Conservation (phyloP, 2,888 invertebrate genomes). For the Xestia c-nigrum region DNA sequence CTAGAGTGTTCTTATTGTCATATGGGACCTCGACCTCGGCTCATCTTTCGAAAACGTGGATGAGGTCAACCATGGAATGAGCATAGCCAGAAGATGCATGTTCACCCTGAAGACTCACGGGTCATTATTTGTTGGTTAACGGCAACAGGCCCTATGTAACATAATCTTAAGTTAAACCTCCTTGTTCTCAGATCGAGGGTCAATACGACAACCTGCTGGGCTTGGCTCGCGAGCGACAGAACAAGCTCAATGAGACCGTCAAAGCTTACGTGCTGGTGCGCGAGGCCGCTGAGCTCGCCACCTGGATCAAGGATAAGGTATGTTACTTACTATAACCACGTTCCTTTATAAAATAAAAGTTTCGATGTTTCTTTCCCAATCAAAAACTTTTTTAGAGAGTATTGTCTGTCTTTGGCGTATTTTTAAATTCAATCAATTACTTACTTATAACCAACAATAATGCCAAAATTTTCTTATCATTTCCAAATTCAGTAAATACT, state of each 20-base stretch:
- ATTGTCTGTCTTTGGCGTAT: not conserved
- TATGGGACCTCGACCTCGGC: not conserved
- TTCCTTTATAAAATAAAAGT: not conserved
- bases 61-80: not conserved
- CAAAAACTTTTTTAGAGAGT: not conserved
- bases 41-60: not conserved
- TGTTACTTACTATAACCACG: not conserved
- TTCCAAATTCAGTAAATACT: too few relatives aligned
- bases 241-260: constrained; percentile 99
- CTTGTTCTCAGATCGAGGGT: constrained; percentile 94
- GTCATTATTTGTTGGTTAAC: not conserved
- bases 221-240: constrained; percentile 97
- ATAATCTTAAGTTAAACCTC: not conserved
- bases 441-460: not conserved
- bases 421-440: not conserved
- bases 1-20: not conserved
- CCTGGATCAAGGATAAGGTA: constrained; percentile 99
- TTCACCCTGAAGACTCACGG: not conserved
- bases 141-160: not conserved
- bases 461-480: too few relatives aligned
- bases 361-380: too few relatives aligned
- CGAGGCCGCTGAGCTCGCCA: constrained; percentile 98
- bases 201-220: constrained; percentile 98
- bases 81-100: not conserved
- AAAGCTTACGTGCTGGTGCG: constrained; percentile 99